Base-by-base conservation (phyloP, 2,888 invertebrate genomes). In the Mamestra brassicae region DNA sequence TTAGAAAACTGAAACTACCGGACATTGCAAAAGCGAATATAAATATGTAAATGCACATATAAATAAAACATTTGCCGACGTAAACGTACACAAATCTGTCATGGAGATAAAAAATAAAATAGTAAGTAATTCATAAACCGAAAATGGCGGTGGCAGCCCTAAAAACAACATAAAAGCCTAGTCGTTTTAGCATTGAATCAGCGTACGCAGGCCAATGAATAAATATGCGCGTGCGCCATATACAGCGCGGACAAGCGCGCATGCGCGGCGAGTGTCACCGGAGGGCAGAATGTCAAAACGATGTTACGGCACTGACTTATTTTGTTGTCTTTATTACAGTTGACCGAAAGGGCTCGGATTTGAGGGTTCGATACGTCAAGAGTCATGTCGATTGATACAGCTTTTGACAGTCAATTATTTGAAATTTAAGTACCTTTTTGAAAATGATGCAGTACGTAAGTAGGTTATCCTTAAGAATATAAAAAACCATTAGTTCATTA, bases 191-290 rank as follows among this genome's bases (percentile, higher is more conserved):
- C 91, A 92, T 92, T 92, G 90, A 92, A 91, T 91, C 90, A 90
- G 87, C 89, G 88, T 86, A 87, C 87, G 83, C 83, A 85, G 85
- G 84, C 87, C 90, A 92, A 92, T 93, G 93, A 94, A 94, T 94
- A 94, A 92, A 91, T 93, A 92, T 92, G 91, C 92, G 92, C 91
- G 87, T 79, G 88, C 90, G 86, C 95, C 95, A 87, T 95, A 93
- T 94, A 95, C 83, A 94, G 94, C 71, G 77, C 47, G 85, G 89
- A 91, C 92, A 90, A 89, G 91, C 89, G 91, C 89, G 85, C 83
- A 87, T 88, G 89, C 89, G 85, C 83, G 81, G 84, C 87, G 74
- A 83, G 75, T 90, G 89, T 92, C 92, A 91, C 89, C 89, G 87
- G 88, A 89, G 89, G 89, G 86, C 88, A 87, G 73, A 88, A 89